A percentile compares a stretch with the other conserved stretches of the same genome.
phyloP scores from a whole-genome alignment of 92 coral and sea anemone species.

The Isaurus tuberculatus region DNA sequence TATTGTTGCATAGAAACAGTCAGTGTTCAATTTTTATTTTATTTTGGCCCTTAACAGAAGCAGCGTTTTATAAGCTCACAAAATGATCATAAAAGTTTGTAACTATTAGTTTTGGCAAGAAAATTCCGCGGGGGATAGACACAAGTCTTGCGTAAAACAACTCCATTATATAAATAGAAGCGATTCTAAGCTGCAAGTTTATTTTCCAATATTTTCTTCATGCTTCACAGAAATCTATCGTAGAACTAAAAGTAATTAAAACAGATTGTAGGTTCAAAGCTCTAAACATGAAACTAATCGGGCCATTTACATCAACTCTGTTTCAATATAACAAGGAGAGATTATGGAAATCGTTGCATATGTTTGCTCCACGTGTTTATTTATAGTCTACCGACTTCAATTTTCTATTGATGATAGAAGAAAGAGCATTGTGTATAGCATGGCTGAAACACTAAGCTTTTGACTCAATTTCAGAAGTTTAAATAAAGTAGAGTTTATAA shows the following conservation, averaged over 20 bases:
- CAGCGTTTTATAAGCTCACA: not conserved
- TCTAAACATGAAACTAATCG: not conserved
- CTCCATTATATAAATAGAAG: not conserved
- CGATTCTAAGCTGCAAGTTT: not conserved
- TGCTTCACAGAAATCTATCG: not conserved
- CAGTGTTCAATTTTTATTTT: not conserved
- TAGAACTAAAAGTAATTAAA: not conserved
- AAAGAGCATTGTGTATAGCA: not conserved
- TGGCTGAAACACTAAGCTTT: constrained; percentile 10
- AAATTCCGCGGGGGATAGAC: not conserved
- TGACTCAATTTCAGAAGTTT: not conserved
- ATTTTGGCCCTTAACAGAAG: not conserved
- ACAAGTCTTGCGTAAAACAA: not conserved
- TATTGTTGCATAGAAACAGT: not conserved
- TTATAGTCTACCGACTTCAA: constrained; percentile 40
- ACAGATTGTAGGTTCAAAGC: not conserved
- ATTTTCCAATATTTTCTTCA: not conserved
- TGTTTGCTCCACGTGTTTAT: constrained; percentile 66
- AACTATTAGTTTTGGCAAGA: not conserved
- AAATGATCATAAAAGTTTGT: not conserved
- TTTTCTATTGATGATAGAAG: not conserved
- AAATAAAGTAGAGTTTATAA: not conserved
- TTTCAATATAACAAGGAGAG: constrained; percentile 38
- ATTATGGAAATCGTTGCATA: constrained; percentile 60
- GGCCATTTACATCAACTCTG: not conserved